Evolutionary conservation across 2,113 vertebrate species (phyloP), one percentile per base, ranked within the genome.

Genomic region (Lucifuga dentata): DNA sequence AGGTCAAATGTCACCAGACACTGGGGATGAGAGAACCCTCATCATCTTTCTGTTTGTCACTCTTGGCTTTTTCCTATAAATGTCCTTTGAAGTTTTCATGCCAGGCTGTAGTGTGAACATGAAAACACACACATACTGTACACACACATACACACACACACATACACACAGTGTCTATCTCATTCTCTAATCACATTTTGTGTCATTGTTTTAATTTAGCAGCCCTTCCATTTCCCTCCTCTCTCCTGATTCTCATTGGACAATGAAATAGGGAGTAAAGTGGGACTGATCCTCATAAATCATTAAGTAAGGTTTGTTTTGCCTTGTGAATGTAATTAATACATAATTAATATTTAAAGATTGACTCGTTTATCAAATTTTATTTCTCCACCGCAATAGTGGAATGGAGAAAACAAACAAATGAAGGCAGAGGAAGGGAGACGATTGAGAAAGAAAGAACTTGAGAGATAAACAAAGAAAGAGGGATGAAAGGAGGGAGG

Each of bases 321-420:
- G 86, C 90, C 85, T 86, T 80, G 90, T 85, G 87, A 93, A 92
- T 91, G 87, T 93, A 93, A 94, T 94, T 93, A 94, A 93, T 94
- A 91, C 93, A 93, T 92, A 91, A 93, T 94, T 94, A 93, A 94
- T 93, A 93, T 93, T 94, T 93, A 93, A 94, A 93, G 91, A 93
- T 93, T 82, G 84, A 84, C 91, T 92, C 91, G 80, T 93, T 94
- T 92, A 93, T 93, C 90, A 92, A 92, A 93, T 92, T 91, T 90
- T 90, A 93, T 90, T 91, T 92, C 84, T 87, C 73, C 88, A 83
- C 87, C 66, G 81, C 86, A 75, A 83, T 83, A 78, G 87, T 56
- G 70, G 68, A 73, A 66, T 26, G 26, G 62, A 80, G 66, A 74
- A 87, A 91, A 89, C 86, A 88, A 83, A 85, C 83, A 75, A 36